Evolutionary conservation across 2,888 invertebrate genomes (phyloP), one percentile per base, ranked within the genome.

Genomic region (Tiphia femorata): DNA sequence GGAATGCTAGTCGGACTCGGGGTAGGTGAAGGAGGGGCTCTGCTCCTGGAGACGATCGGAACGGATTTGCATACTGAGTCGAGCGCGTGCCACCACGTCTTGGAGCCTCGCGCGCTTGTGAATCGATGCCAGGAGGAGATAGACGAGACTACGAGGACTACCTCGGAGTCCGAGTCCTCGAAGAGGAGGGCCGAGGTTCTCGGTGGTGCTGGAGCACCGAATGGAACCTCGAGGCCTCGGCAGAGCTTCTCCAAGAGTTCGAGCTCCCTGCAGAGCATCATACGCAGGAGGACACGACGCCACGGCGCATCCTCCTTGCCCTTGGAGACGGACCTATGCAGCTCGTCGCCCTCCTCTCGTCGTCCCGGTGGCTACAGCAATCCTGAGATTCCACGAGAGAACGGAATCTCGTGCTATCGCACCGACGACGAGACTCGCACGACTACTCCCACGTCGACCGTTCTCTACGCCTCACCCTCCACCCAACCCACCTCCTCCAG

Each of bases 401-500:
- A 37, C n/a, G 49, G 30, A 7, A 12, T 10, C 23, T 12, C 27
- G 14, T 17, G 16, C 20, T 64, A 48, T 14, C 62, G 61, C 10
- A 55, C 49, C 49, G 69, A 66, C n/a, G 66, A 69, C 20, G 65
- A 65, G 17, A 21, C 37, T 2, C 33, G 49, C 4, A 51, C 48
- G 16, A 48, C 56, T 8, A 70, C 70, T 27, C 70, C 70, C n/a
- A 70, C 69, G 0, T 70, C 69, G 12, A 66, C 70, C 21, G 47
- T 70, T 6, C 20, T 70, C 41, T 70, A 64, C 37, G 46, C 59
- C 3, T 30, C 44, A 10, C 55, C 65, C 4, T 42, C 60, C 33
- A 49, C 40, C 37, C 67, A 58, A 35, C 44, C 52, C 3, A 55
- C 61, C 6, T 29, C 56, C 14, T 30, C 52, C 2, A 52, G 55